Evolutionary conservation across 1,140 invertebrate genomes (phyloP).

Genomic region (Aculops lycopersici): DNA sequence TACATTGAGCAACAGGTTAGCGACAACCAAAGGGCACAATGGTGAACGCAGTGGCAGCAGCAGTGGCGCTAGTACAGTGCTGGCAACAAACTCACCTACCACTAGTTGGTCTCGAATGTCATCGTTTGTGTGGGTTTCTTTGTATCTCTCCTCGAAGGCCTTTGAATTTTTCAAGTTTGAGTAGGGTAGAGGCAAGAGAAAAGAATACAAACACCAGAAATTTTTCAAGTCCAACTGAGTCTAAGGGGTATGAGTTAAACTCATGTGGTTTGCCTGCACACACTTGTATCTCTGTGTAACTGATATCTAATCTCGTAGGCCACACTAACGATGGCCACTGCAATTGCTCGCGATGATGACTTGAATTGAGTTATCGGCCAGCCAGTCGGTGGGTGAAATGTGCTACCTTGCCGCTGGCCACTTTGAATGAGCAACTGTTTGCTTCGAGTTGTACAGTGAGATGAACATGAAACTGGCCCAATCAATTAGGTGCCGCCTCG

Average conservation of each 20-base stretch:
- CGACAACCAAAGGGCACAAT: background rate
- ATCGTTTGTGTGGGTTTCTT: background rate
- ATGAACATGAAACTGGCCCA: too few relatives aligned
- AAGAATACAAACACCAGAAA: background rate
- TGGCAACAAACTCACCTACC: background rate
- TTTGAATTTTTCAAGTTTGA: background rate
- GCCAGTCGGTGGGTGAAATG: too few relatives aligned
- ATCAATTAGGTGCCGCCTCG: too few relatives aligned
- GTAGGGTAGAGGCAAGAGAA: background rate
- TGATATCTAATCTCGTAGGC: background rate
- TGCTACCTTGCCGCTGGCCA: too few relatives aligned
- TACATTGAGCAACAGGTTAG: background rate
- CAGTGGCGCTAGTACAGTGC: background rate
- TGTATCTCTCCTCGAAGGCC: background rate
- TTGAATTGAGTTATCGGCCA: too few relatives aligned
- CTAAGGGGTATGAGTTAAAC: background rate
- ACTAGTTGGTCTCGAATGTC: background rate
- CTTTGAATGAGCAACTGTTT: too few relatives aligned
- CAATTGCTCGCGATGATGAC: background rate
- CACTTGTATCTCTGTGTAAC: background rate
- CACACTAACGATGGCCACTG: background rate
- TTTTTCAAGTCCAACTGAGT: background rate
- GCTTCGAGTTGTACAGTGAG: too few relatives aligned
- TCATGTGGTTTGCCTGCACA: background rate
- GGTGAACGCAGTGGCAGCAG: background rate